phyloP scores from a whole-genome alignment of 2,113 vertebrate species.

The Hemibagrus wyckioides region DNA sequence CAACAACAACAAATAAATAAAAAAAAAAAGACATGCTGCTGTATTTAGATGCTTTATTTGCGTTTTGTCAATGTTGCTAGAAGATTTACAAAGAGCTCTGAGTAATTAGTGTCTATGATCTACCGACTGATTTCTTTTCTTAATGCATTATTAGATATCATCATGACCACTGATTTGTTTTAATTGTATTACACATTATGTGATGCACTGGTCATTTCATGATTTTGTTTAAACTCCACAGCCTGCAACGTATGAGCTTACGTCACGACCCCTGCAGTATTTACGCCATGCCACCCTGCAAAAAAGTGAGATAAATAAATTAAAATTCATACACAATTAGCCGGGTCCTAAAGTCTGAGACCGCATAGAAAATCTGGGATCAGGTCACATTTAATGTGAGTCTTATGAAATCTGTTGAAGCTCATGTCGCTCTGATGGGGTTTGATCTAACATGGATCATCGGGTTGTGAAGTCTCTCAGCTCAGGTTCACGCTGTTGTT shows the following conservation, averaged over 20 bases:
- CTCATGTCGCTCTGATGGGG: not conserved
- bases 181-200: not conserved
- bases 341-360: not conserved
- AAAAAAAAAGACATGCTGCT: not conserved
- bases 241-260: slow-evolving; percentile 42
- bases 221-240: slow-evolving; percentile 40
- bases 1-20: too few relatives aligned
- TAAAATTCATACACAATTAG: not conserved
- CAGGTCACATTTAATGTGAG: not conserved
- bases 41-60: slow-evolving; percentile 5
- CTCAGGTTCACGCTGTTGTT: not conserved
- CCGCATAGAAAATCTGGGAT: not conserved
- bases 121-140: not conserved
- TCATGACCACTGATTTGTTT: not conserved
- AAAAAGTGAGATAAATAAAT: not conserved
- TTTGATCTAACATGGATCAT: not conserved
- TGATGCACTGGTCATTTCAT: not conserved
- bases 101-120: not conserved
- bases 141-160: not conserved
- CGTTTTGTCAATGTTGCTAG: not conserved
- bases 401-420: not conserved
- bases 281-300: slow-evolving; percentile 45
- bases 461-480: not conserved
- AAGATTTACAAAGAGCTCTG: not conserved
- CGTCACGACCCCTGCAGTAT: slow-evolving; percentile 24